Conservation (phyloP, 2,797 vertebrate species). For the Mastacembelus armatus region DNA sequence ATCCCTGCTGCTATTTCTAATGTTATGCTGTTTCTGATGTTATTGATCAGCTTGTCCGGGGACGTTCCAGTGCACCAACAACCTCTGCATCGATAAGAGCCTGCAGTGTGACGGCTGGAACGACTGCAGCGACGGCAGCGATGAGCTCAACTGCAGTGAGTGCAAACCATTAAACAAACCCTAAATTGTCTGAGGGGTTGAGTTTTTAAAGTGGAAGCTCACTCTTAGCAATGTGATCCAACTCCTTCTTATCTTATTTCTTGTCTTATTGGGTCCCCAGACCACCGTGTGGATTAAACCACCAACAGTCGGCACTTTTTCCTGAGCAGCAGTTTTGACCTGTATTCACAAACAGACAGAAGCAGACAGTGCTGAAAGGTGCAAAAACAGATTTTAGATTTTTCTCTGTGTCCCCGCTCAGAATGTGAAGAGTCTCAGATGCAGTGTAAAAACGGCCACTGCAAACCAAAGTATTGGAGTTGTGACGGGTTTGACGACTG, state of each 20-base stretch:
- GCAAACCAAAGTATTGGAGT: conserved; percentile 89
- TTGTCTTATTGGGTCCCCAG: too few relatives aligned
- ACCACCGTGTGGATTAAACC: too few relatives aligned
- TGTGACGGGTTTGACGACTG: conserved; percentile 91
- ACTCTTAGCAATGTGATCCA: not conserved
- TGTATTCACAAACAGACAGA: too few relatives aligned
- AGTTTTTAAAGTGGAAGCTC: too few relatives aligned
- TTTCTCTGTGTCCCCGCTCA: conserved; percentile 32
- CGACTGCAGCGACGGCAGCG: conserved; percentile 90
- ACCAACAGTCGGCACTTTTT: too few relatives aligned
- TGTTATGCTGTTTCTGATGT: not conserved
- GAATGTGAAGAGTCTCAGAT: conserved; percentile 83
- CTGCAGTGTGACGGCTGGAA: conserved; percentile 90
- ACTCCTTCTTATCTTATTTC: too few relatives aligned
- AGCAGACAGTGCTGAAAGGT: not conserved
- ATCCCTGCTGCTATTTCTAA: too few relatives aligned
- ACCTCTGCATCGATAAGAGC: conserved; percentile 82
- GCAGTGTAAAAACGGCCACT: conserved; percentile 85
- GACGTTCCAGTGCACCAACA: conserved; percentile 86
- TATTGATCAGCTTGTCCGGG: conserved; percentile 87
- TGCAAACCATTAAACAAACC: not conserved
- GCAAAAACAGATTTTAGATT: not conserved
- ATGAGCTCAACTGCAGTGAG: conserved; percentile 88
- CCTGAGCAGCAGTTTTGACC: too few relatives aligned
- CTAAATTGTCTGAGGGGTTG: not conserved